Evolutionary conservation across 2,888 invertebrate species (phyloP).

Genomic region (Idaea aversata): DNA sequence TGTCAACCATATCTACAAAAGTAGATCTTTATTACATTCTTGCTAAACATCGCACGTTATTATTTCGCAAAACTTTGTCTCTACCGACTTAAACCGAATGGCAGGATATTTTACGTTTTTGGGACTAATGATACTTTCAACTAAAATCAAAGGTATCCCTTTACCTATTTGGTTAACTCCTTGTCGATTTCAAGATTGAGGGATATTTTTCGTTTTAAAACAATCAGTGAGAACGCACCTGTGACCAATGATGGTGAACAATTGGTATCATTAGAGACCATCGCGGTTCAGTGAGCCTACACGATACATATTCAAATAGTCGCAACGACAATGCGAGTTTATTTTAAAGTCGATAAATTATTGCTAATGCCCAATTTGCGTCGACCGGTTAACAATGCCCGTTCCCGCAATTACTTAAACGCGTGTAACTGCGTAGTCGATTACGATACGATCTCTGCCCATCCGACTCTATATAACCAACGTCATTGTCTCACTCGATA

Average conservation of each 20-base stretch:
- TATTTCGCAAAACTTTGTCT: conserved; percentile 16
- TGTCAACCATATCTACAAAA: conserved; percentile 23
- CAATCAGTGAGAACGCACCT: conserved; percentile 56
- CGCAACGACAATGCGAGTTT: conserved; percentile 70
- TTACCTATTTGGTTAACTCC: not conserved
- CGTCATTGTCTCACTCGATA: conserved; percentile 69
- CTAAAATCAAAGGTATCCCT: not conserved
- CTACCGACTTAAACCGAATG: conserved; percentile 11
- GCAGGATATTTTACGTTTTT: conserved; percentile 2
- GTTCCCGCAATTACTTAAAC: conserved; percentile 81
- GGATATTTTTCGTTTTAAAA: conserved; percentile 7
- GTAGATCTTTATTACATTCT: conserved; percentile 26
- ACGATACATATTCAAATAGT: conserved; percentile 75
- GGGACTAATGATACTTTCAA: not conserved
- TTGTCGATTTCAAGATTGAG: not conserved
- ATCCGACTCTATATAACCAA: conserved; percentile 46
- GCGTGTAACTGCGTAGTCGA: conserved; percentile 69
- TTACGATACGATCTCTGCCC: conserved; percentile 71
- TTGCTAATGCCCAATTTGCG: conserved; percentile 80
- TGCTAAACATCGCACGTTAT: conserved; percentile 18
- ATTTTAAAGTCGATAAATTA: conserved; percentile 78
- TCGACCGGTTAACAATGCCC: conserved; percentile 75
- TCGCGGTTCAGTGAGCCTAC: conserved; percentile 60
- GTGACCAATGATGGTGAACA: conserved; percentile 74
- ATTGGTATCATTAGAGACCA: conserved; percentile 74